Evolutionary conservation across 1,140 invertebrate genomes (phyloP), one percentile per base, ranked within the genome.

Genomic region (Cecropterus lyciades): DNA sequence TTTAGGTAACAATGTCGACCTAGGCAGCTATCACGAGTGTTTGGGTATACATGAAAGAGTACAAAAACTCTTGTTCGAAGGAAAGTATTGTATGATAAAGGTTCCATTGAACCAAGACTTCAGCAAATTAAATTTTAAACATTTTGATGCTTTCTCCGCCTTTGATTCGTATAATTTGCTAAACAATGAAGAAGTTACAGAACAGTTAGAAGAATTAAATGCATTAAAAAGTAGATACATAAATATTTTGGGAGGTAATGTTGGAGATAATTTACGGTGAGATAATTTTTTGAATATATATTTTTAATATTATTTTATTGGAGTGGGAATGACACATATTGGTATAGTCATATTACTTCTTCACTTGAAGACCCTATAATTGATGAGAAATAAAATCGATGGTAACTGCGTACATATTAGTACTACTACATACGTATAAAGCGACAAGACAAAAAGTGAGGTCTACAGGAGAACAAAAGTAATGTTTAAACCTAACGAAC

Each of bases 1-100:
- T 3, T 9, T 71, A 62, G 76, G 71, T 9, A 85, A 85, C 27
- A 56, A 65, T 11, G 57, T 69, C 2, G 75, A 85, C 11, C 27
- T 82, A 5, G 81, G 81, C 0, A 82, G 80, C 43, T 85, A 81
- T 24, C 53, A 77, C 17, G 72, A 81, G 76, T 87, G 85, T 67
- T 49, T 87, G 1, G 73, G 24, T 0, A 80, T 87, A 24, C 65
- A 71, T 20, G 20, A 70, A 48, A 33, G 64, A 4, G 30, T 66
- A 59, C 24, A 68, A 10, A 52, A 68, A 16, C 49, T 72, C 11
- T 57, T 67, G 8, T 64, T 86, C 6, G 57, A 80, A 69, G 84
- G 84, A 40, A 86, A 86, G 62, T 84, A 77, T 7, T 73, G 71
- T 11, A 46, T 62, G 15, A 65, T 80, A 16, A 49, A 56, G 15